These are phyloP conservation scores for Urocitellus parryii DNA, from an alignment of 2,113 vertebrate species.

Conservation along the genomic window DNA sequence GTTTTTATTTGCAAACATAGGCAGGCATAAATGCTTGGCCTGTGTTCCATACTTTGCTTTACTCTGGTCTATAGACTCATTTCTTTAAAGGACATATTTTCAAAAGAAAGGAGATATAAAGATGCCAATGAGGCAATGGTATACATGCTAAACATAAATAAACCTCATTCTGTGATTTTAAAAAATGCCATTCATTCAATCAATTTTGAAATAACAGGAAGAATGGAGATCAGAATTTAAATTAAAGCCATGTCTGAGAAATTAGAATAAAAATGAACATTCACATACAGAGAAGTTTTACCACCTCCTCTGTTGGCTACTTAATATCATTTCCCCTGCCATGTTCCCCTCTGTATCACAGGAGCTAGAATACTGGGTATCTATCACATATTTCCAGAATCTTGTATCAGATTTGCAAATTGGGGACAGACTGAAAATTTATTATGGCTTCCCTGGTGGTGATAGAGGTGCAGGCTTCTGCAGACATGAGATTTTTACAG, in stretches of 20 bases:
- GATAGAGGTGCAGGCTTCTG: neutral
- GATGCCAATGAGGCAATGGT: neutral
- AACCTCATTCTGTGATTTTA: neutral
- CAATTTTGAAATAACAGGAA: neutral
- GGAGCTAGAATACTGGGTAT: neutral
- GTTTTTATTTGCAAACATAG: slow-evolving; percentile 15
- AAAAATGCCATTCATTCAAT: neutral
- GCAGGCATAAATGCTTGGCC: neutral
- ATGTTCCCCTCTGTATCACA: neutral
- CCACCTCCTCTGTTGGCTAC: neutral
- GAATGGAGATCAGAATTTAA: slow-evolving; percentile 27
- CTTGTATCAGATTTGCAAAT: neutral
- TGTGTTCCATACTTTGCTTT: neutral
- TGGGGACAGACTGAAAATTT: neutral
- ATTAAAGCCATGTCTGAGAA: neutral
- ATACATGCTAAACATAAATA: neutral
- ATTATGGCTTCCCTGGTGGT: neutral
- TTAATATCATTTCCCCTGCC: neutral
- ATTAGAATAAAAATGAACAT: neutral
- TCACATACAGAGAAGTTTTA: neutral
- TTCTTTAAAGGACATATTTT: neutral
- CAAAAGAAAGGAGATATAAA: neutral
- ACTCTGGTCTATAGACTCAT: neutral
- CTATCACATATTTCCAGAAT: slow-evolving; percentile 4
- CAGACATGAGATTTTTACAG: neutral